Evolutionary conservation across 2,797 vertebrate genomes (phyloP).

Genomic region (Falco rusticolus): DNA sequence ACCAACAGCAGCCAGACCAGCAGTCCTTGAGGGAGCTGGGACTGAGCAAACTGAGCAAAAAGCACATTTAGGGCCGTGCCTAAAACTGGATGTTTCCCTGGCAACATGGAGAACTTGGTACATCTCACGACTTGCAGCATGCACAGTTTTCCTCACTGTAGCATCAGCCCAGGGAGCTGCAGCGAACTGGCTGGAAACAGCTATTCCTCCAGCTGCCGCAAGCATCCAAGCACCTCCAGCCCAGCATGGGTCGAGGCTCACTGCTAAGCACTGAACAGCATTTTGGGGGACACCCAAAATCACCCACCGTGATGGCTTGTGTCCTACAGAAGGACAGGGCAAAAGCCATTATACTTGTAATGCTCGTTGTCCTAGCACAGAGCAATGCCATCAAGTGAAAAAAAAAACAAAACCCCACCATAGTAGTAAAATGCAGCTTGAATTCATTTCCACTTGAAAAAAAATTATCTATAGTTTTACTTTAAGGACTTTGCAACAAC

Average conservation of each 20-base stretch:
- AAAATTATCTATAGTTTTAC: background rate
- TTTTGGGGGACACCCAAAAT: background rate
- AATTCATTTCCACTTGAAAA: background rate
- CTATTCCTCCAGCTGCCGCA: background rate
- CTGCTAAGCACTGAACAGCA: background rate
- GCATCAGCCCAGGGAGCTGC: background rate
- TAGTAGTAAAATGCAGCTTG: background rate
- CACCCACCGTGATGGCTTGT: background rate
- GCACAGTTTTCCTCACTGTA: background rate
- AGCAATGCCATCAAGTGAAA: background rate
- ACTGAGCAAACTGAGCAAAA: background rate
- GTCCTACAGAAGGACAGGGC: background rate
- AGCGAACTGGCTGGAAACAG: constrained; percentile 10
- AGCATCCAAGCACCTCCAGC: background rate
- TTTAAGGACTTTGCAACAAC: background rate
- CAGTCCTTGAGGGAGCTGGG: background rate
- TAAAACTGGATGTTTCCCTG: constrained; percentile 46
- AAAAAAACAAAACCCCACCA: background rate
- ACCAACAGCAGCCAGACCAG: background rate
- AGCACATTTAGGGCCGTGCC: constrained; percentile 19
- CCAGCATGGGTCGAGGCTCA: background rate
- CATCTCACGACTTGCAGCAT: constrained; percentile 15
- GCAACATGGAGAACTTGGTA: constrained; percentile 50
- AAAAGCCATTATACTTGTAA: background rate
- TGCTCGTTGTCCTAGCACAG: background rate